Percentiles rank a stretch among this genome's conserved stretches.
Conservation (phyloP, 2,113 vertebrate species). For the Eolophus roseicapilla region DNA sequence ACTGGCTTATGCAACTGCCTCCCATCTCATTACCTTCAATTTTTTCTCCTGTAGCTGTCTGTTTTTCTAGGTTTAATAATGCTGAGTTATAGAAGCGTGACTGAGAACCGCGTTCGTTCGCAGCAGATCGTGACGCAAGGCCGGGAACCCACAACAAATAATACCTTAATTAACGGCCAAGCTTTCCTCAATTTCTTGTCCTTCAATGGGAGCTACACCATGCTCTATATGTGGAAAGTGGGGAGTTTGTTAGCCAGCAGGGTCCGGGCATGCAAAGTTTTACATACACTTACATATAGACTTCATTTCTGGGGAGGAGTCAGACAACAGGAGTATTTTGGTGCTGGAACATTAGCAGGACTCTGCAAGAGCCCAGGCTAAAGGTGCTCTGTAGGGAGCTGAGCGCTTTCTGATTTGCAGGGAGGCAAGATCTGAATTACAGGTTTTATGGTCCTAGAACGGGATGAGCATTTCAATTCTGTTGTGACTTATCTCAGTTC, state of each 20-base stretch:
- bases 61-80: conserved; percentile 43
- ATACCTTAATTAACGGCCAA: conserved; percentile 34
- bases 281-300: background rate
- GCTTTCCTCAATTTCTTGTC: background rate
- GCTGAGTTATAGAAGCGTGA: conserved; percentile 55
- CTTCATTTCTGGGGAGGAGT: background rate
- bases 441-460: background rate
- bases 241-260: background rate
- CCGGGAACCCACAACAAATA: conserved; percentile 29
- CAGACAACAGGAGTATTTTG: background rate
- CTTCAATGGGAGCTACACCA: background rate
- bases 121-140: background rate
- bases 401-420: background rate
- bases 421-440: background rate
- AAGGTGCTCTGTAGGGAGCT: background rate
- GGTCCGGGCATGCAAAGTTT: background rate
- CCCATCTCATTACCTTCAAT: conserved; percentile 62
- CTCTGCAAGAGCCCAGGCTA: background rate
- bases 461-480: background rate
- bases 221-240: background rate
- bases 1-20: conserved; percentile 31
- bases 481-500: background rate
- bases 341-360: background rate
- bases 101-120: background rate
- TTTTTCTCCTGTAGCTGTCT: conserved; percentile 33